Evolutionary conservation across 1,140 invertebrate genomes (phyloP).

Genomic region (Heliconius himera): DNA sequence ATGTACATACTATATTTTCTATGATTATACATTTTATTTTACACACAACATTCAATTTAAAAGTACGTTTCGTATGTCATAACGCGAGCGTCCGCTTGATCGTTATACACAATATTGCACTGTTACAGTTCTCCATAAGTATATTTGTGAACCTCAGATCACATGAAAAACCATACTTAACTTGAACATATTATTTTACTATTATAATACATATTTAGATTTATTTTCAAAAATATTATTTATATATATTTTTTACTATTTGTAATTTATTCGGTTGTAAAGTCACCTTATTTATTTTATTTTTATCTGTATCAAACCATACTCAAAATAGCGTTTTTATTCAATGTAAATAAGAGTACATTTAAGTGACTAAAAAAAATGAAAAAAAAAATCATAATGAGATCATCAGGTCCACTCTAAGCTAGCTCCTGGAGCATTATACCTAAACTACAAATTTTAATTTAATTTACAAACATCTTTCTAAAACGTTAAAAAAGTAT

Average conservation of each 20-base stretch:
- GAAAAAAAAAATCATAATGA: constrained; percentile 32
- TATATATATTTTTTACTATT: not conserved
- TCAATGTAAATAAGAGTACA: not conserved
- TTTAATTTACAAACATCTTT: constrained; percentile 20
- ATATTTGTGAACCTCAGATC: constrained; percentile 12
- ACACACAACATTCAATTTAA: constrained; percentile 56
- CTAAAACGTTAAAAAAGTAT: constrained; percentile 23
- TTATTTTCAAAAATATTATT: not conserved
- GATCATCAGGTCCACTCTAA: constrained; percentile 47
- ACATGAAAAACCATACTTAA: constrained; percentile 2
- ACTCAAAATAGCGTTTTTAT: not conserved
- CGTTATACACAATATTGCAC: constrained; percentile 35
- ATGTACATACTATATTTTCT: constrained; percentile 59
- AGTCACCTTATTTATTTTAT: not conserved
- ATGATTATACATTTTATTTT: constrained; percentile 57
- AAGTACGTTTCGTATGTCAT: constrained; percentile 27
- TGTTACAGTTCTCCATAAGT: constrained; percentile 15
- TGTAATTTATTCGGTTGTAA: not conserved
- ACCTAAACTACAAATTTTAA: constrained; percentile 37
- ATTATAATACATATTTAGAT: not conserved
- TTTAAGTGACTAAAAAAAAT: not conserved
- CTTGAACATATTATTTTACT: constrained; percentile 3
- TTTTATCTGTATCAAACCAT: not conserved
- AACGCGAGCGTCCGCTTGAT: constrained; percentile 8
- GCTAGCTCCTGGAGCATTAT: constrained; percentile 52